These are phyloP conservation scores for Merops nubicus DNA, from an alignment of 2,113 vertebrate species.

Conservation along the genomic window DNA sequence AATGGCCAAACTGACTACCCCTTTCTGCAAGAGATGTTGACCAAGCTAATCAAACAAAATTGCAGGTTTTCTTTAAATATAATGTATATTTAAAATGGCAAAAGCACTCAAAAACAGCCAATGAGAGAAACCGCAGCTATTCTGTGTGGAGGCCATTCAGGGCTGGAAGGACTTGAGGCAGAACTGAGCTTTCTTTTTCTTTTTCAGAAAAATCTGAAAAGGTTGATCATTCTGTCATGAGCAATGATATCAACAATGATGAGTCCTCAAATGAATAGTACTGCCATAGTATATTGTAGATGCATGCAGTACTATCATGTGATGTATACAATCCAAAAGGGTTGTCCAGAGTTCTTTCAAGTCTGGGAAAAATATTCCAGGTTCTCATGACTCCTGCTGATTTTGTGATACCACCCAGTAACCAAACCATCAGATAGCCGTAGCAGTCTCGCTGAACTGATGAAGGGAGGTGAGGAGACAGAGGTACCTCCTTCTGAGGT, in stretches of 20 bases:
- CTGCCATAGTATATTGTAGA: neutral
- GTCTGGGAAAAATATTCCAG: neutral
- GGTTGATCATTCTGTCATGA: neutral
- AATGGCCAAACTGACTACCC: neutral
- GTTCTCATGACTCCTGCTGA: neutral
- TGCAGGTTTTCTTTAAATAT: neutral
- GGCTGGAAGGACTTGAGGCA: neutral
- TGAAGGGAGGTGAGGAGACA: neutral
- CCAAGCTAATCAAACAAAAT: neutral
- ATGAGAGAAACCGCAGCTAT: neutral
- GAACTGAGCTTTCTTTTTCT: neutral
- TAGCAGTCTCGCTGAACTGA: neutral
- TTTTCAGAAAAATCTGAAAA: neutral
- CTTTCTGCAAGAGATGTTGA: neutral
- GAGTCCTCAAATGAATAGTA: neutral
- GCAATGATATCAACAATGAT: neutral
- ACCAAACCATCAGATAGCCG: neutral
- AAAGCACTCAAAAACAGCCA: neutral
- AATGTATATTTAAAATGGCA: neutral
- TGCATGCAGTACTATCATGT: neutral
- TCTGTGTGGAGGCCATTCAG: neutral
- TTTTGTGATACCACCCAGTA: neutral
- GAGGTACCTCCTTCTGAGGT: neutral
- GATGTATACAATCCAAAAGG: neutral
- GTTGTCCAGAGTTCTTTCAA: neutral